These are phyloP conservation scores for Halictus rubicundus DNA, from an alignment of 1,140 invertebrate genomes.

Conservation along the genomic window DNA sequence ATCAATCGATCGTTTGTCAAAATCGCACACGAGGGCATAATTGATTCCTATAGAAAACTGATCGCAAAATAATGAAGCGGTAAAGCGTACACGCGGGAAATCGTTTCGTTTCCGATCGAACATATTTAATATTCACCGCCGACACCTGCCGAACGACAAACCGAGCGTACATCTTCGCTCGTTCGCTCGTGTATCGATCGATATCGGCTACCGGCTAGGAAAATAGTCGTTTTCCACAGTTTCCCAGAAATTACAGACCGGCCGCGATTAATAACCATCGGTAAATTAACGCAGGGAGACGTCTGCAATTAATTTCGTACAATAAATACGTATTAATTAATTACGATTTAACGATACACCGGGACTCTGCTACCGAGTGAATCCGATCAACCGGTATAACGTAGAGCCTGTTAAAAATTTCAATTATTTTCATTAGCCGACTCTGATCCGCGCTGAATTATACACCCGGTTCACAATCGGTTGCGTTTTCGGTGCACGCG, in stretches of 20 bases:
- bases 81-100: neutral
- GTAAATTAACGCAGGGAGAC: neutral
- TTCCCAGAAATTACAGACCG: neutral
- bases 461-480: constrained; percentile 3
- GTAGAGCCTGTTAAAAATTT: neutral
- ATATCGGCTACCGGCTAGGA: neutral
- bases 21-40: constrained; percentile 10
- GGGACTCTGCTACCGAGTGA: neutral
- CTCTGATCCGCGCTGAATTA: neutral
- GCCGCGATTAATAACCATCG: neutral
- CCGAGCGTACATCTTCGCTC: too few species aligned
- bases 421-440: constrained; percentile 3
- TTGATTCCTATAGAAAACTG: constrained; percentile 42
- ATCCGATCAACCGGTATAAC: constrained; percentile 2
- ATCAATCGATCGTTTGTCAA: constrained; percentile 57
- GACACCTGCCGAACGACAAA: too few species aligned
- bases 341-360: constrained; percentile 16
- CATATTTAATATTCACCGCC: neutral
- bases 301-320: constrained; percentile 22
- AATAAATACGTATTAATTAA: constrained; percentile 8
- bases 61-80: constrained; percentile 27
- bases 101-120: constrained; percentile 7
- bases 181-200: neutral
- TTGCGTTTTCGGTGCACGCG: neutral
- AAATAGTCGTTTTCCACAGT: too few species aligned